These are phyloP conservation scores for Anneissia japonica DNA, from an alignment of 35 echinoderm and acorn worm genomes.

Conservation along the genomic window DNA sequence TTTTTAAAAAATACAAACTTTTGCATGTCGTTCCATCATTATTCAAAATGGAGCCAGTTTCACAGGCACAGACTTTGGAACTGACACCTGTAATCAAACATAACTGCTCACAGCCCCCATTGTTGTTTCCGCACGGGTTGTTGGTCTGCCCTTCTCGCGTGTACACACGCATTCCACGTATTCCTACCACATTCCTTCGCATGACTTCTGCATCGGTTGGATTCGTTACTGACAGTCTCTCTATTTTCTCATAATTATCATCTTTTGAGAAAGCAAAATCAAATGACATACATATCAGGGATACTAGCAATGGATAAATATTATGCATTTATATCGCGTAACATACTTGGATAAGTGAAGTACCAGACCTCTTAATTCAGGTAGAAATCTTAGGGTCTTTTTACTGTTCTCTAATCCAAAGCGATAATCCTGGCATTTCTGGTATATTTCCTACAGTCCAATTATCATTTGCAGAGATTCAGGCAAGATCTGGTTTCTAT, in stretches of 20 bases:
- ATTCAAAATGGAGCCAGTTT: conserved; percentile 43
- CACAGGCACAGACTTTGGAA: conserved; percentile 38
- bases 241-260: conserved; percentile 25
- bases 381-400: too few species aligned
- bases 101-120: conserved; percentile 58
- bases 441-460: too few species aligned
- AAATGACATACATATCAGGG: not conserved
- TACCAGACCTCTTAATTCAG: too few species aligned
- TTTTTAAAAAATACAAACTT: conserved; percentile 47
- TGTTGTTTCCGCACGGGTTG: conserved; percentile 52
- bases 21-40: conserved; percentile 49
- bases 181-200: not conserved
- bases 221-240: conserved; percentile 23
- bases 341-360: too few species aligned
- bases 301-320: too few species aligned
- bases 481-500: too few species aligned
- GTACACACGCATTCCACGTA: conserved; percentile 21
- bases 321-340: too few species aligned
- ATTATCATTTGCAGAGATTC: too few species aligned
- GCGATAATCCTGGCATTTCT: too few species aligned
- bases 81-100: conserved; percentile 41
- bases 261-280: not conserved
- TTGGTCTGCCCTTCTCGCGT: not conserved
- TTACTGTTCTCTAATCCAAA: too few species aligned
- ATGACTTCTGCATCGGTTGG: conserved; percentile 24